Conservation (phyloP, 1,140 invertebrate species). For the Drosophila asahinai region DNA sequence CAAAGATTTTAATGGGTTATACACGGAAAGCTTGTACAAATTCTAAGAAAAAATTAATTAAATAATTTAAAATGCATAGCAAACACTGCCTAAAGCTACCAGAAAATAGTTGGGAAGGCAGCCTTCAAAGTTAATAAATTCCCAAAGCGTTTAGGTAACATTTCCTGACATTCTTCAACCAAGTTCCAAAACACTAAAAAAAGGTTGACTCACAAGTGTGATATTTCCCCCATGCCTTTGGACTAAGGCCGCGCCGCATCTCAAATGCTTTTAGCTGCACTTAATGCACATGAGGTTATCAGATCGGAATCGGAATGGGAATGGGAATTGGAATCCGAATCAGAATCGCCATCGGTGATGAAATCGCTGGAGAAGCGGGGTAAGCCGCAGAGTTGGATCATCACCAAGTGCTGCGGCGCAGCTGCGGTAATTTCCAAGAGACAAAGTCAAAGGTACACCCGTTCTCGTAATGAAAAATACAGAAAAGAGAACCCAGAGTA, state of each 20-base stretch:
- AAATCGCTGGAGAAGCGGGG: constrained; percentile 22
- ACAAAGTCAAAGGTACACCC: constrained; percentile 34
- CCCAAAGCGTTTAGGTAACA: not conserved
- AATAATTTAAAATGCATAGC: not conserved
- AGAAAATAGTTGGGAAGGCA: not conserved
- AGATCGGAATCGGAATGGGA: constrained; percentile 25
- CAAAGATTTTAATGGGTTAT: not conserved
- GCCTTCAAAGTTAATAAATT: not conserved
- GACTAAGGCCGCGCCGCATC: not conserved
- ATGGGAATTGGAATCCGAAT: constrained; percentile 3
- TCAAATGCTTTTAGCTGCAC: constrained; percentile 34
- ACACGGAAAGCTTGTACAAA: not conserved
- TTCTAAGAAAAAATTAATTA: not conserved
- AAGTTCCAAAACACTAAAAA: not conserved
- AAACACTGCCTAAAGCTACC: not conserved
- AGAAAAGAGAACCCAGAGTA: constrained; percentile 9
- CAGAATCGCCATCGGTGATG: constrained; percentile 13
- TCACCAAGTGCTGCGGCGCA: constrained; percentile 25
- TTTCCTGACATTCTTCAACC: not conserved
- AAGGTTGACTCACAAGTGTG: constrained; percentile 13
- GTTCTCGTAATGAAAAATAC: not conserved
- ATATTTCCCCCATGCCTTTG: constrained; percentile 7
- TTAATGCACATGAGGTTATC: constrained; percentile 35
- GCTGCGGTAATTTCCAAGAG: constrained; percentile 17
- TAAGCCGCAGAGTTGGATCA: constrained; percentile 38